phyloP scores from a whole-genome alignment of 1,140 invertebrate species.

The Drosophila trapezifrons region DNA sequence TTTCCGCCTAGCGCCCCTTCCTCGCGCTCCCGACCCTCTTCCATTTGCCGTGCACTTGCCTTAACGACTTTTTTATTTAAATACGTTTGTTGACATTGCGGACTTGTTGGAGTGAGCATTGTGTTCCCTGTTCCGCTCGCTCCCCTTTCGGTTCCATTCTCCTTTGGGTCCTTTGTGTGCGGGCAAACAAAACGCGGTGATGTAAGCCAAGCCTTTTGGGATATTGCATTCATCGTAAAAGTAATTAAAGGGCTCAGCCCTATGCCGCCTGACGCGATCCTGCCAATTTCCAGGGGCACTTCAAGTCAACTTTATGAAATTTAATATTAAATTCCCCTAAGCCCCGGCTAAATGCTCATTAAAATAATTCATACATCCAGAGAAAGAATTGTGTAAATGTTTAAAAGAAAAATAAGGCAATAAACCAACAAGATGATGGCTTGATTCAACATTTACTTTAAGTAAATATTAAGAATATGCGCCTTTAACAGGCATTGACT shows the following conservation, averaged over 20 bases:
- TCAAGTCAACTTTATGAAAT: slow-evolving; percentile 56
- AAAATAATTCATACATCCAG: slow-evolving; percentile 44
- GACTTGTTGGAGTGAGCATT: slow-evolving; percentile 61
- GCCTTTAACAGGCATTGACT: not conserved
- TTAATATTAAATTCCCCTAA: slow-evolving; percentile 64
- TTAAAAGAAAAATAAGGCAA: not conserved
- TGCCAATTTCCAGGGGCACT: slow-evolving; percentile 28
- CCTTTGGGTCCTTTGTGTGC: slow-evolving; percentile 26
- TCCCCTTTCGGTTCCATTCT: slow-evolving; percentile 10
- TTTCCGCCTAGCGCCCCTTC: slow-evolving; percentile 39
- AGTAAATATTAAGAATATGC: not conserved
- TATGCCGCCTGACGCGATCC: slow-evolving; percentile 19
- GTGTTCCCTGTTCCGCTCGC: slow-evolving; percentile 24
- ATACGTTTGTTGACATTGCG: slow-evolving; percentile 82
- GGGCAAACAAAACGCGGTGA: slow-evolving; percentile 36
- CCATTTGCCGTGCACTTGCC: slow-evolving; percentile 66
- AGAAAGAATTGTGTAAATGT: slow-evolving; percentile 1
- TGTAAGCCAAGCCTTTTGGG: slow-evolving; percentile 54
- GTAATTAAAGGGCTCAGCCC: slow-evolving; percentile 44
- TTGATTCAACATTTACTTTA: not conserved
- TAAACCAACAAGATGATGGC: not conserved
- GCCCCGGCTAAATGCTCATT: slow-evolving; percentile 67
- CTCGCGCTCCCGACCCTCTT: slow-evolving; percentile 4
- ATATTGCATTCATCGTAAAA: slow-evolving; percentile 58
- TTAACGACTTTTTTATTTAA: slow-evolving; percentile 82